Conservation (phyloP, 1,140 invertebrate genomes). For the Helicoverpa zea region DNA sequence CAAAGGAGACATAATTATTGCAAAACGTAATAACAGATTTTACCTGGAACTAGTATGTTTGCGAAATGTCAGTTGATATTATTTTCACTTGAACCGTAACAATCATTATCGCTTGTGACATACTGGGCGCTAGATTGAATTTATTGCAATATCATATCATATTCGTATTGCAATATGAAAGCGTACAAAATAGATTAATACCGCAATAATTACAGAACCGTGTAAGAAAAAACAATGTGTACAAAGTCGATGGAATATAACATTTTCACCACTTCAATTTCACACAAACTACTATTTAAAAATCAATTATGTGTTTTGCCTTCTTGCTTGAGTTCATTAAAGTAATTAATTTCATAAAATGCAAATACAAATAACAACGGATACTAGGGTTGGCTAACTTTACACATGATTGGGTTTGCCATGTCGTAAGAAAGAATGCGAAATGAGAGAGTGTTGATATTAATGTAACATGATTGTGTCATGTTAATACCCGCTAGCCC, state of each 20-base stretch:
- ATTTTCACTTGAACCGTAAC: constrained; percentile 18
- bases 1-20: constrained; percentile 39
- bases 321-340: constrained; percentile 36
- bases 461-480: constrained; percentile 28
- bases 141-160: constrained; percentile 10
- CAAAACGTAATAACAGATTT: constrained; percentile 41
- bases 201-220: background rate
- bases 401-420: constrained; percentile 67
- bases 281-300: constrained; percentile 26
- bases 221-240: background rate
- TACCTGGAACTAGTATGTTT: background rate
- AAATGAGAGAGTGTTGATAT: constrained; percentile 62
- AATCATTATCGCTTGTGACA: constrained; percentile 18
- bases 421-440: constrained; percentile 68
- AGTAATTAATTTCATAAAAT: constrained; percentile 55
- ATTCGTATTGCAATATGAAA: constrained; percentile 10
- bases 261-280: constrained; percentile 14
- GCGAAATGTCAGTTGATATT: constrained; percentile 15
- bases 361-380: constrained; percentile 58
- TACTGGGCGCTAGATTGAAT: background rate
- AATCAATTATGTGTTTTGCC: constrained; percentile 30
- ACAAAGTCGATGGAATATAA: background rate
- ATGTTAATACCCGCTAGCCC: constrained; percentile 49
- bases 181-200: background rate
- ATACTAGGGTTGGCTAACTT: constrained; percentile 62